Evolutionary conservation across 92 coral and sea anemone genomes (phyloP), one percentile per base, ranked within the genome.

Genomic region (Bergia puertoricense): DNA sequence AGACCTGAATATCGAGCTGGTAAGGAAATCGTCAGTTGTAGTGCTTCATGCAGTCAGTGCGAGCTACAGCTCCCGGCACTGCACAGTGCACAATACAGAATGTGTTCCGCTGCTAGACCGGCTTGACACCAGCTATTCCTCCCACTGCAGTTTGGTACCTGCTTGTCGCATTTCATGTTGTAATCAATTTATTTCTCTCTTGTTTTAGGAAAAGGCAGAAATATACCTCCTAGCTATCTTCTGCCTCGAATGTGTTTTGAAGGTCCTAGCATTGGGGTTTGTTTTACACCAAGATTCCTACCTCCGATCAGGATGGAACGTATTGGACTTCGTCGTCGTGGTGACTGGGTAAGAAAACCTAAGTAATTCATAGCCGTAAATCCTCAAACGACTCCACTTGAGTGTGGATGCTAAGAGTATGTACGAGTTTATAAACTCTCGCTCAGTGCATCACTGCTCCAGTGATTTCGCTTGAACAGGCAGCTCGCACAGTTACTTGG

Each of bases 271-370:
- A 6, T 67, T 97, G 80, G 99, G 99, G 57, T 97, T 97, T 89
- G 85, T 89, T 16, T 90, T 97, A 6, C 99, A 97, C 91, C 90
- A 91, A 37, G 99, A 92, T 71, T 94, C 99, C 38, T 97, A 97
- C 82, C 93, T 97, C 0, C 93, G 99, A 56, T 94, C 95, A 75
- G 99, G 99, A 88, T 97, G 99, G 99, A 97, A 97, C 89, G 83
- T 97, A 44, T 62, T 97, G 91, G 99, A 97, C 45, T 97, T 97
- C 50, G 92, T 93, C 59, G 99, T 97, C 38, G 99, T 97, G 40
- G 96, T 97, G 10, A 97, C 99, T 20, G 99, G 99, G 99, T 97
- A 89, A 90, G 92, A 1, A 68, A 67, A 20, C 36, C 80, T 79
- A 80, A 80, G 86, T 77, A 85, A 67, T 84, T 46, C 87, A 84